Base-by-base conservation (phyloP, 2,113 vertebrate species). In the Passer domesticus region DNA sequence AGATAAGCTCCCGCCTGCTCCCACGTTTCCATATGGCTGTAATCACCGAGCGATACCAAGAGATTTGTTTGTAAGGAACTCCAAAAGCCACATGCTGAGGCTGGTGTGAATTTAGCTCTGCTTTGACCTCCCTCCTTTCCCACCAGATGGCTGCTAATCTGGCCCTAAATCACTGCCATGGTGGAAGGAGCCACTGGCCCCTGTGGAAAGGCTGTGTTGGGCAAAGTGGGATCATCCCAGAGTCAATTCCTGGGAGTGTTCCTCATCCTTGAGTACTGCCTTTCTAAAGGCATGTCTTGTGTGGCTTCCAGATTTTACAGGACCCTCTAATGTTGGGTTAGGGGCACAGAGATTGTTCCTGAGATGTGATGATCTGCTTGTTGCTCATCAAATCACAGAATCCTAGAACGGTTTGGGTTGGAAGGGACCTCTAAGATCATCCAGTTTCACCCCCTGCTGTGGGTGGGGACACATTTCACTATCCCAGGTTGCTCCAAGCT, bases 41-140 rank as follows among this genome's bases (percentile, higher is more conserved):
- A 96, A 96, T 94, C 90, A 96, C 67, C 11, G 7, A 52, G 75
- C 19, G 79, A 86, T 93, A 88, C 43, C 17, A 7, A 15, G 82
- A 95, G 90, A 78, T 96, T 74, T 37, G 44, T 90, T 91, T 92
- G 85, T 49, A 72, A 78, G 79, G 85, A 93, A 3, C 90, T 95
- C 95, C 75, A 58, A 95, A 93, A 93, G 56, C 85, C 90, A 83
- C 94, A 68, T 94, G 88, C 88, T 64, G 88, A 59, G 68, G 47
- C 76, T 86, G 82, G 88, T 86, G 94, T 93, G 89, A 88, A 81
- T 94, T 96, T 90, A 95, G 75, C 46, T 88, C 47, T 47, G 75
- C 64, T 86, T 72, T 96, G 92, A 94, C 87, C 88, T 77, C 24
- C 37, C 47, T 88, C 33, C 41, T 49, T 88, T 81, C 41, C 68